Percentiles rank a stretch among this genome's conserved stretches.
These are phyloP conservation scores for Telmatochromis sp. DNA, from an alignment of 2,113 vertebrate genomes.

Conservation along the genomic window DNA sequence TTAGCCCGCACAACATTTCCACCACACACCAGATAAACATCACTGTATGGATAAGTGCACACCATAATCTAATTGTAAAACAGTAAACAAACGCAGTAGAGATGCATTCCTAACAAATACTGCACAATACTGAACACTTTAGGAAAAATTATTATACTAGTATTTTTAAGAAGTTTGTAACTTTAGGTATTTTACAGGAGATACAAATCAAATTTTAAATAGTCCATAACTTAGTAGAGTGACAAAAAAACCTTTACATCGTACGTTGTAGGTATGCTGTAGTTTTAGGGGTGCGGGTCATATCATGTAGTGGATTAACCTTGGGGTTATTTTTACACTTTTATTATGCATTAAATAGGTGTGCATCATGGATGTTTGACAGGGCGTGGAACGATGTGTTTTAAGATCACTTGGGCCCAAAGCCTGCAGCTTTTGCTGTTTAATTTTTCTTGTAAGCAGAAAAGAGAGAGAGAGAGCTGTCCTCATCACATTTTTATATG, in stretches of 20 bases:
- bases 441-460: background rate
- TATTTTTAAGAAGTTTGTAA: background rate
- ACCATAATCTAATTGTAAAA: background rate
- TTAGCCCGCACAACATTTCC: background rate
- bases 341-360: background rate
- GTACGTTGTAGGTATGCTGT: background rate
- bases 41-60: background rate
- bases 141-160: background rate
- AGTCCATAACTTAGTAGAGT: background rate
- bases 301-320: background rate
- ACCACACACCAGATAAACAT: background rate
- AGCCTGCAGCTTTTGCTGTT: background rate
- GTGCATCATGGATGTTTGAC: background rate
- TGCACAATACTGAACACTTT: background rate
- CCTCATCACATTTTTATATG: background rate
- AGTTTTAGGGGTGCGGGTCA: background rate
- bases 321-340: rapidly evolving
- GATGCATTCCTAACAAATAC: background rate
- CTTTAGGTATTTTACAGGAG: background rate
- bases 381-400: rapidly evolving
- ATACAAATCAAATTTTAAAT: background rate
- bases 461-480: background rate
- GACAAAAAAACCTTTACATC: background rate
- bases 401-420: background rate
- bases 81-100: background rate